Evolutionary conservation across 2,888 invertebrate species (phyloP), one percentile per base, ranked within the genome.

Genomic region (Tipula unca): DNA sequence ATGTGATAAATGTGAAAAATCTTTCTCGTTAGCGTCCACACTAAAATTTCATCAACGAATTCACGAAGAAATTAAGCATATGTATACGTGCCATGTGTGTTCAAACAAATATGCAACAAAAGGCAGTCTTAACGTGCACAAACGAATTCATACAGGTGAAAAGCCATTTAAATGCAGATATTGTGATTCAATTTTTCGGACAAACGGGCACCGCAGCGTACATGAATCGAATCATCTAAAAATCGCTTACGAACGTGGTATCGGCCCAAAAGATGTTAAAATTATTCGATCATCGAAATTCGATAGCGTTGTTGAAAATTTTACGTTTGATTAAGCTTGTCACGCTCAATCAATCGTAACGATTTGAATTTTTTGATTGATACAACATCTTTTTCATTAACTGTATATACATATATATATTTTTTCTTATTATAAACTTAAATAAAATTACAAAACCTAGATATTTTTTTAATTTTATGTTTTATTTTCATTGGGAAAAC

Each of bases 81-180:
- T 87, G 32, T 86, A 87, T 54, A 85, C 86, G 35, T 89, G 88
- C 86, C 87, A 89, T 86, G 89, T 88, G 5, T 87, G 89, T 86
- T 89, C 88, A 1, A 89, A 88, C 86, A 85, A 86, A 14, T 90
- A 88, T 87, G 86, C 88, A 0, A 87, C 88, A 0, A 87, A 87
- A 25, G 88, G 89, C n/a, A 88, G 88, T 1, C 86, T 90, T 1
- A 87, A 87, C 14, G 69, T 89, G 6, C 90, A 90, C 85, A 84
- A 89, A 36, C 88, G 90, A 3, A 86, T 90, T 54, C 90, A 90
- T 85, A 89, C 89, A 0, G 89, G 89, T 0, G 88, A 88, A 13
- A 88, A 87, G 2, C 89, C 89, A 0, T 89, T 89, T 86, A 86
- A 87, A 6, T 90, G 90, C 86, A 86, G 87, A 3, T 86, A 87